Percentiles rank a stretch among this genome's conserved stretches.
These are phyloP conservation scores for Dinothrombium tinctorium DNA, from an alignment of 1,140 invertebrate species.

Conservation along the genomic window DNA sequence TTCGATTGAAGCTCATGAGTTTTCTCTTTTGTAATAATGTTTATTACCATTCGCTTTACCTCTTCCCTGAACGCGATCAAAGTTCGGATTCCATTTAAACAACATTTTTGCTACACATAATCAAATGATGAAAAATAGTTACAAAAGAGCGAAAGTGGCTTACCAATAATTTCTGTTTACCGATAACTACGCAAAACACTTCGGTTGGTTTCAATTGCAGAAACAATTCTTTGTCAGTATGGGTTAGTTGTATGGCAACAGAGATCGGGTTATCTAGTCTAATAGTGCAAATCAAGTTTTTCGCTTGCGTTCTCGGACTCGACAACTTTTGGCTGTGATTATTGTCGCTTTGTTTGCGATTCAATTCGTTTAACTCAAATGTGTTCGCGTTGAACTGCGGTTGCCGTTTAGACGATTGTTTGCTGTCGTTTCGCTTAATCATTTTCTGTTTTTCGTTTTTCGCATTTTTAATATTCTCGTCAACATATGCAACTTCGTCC, in stretches of 20 bases:
- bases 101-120: not conserved
- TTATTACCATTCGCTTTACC: not conserved
- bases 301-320: not conserved
- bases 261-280: not conserved
- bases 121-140: not conserved
- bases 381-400: not conserved
- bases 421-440: not conserved
- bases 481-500: not conserved
- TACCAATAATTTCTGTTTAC: not conserved
- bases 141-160: not conserved
- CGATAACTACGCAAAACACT: not conserved
- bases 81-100: not conserved
- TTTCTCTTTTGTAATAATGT: not conserved
- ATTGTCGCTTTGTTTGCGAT: not conserved
- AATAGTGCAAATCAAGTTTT: not conserved
- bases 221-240: constrained; percentile 1
- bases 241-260: constrained; percentile 1
- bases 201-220: not conserved
- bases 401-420: not conserved
- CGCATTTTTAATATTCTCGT: not conserved
- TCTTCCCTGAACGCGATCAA: not conserved
- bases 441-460: not conserved
- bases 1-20: constrained; percentile 2
- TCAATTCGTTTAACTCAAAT: not conserved
- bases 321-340: not conserved